Base-by-base conservation (phyloP, 1,140 invertebrate species). In the Leptonema lineaticorne region DNA sequence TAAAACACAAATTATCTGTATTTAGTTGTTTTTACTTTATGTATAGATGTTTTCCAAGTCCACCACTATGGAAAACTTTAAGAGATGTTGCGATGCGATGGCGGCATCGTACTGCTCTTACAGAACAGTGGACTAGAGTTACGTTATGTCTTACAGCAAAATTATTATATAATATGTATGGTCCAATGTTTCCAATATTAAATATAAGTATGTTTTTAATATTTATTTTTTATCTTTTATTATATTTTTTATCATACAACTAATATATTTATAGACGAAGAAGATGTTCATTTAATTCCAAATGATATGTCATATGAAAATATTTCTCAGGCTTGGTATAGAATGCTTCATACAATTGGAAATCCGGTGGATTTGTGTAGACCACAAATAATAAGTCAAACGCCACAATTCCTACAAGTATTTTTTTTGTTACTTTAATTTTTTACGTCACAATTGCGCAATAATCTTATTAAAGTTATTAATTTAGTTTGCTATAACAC, bases 41-140 rank as follows among this genome's bases (percentile, higher is more conserved):
- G 30, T 93, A 87, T 57, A 89, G 90, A 62, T 96, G 91, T 78
- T 86, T 85, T 82, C 96, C 95, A 11, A 92, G 94, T 4, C 95
- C 96, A 9, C 92, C 94, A 6, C 82, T 97, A 71, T 98, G 96
- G 96, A 95, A 96, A 80, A 98, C 96, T 2, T 84, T 99, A 66
- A 86, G 94, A 74, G 94, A 97, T 80, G 92, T 95, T 72, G 96
- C 94, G 78, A 85, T 92, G 70, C 90, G 90, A 74, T 98, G 95
- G 95, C 84, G 96, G 11, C 96, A 99, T 82, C 88, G 96, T 68
- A 85, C 93, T 50, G 92, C 93, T 45, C 84, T 99, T 0, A 89
- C 97, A 6, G 92, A 95, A 76, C 95, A 98, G 78, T 99, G 96
- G 96, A 94, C 95, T 79, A 86, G 94, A 58, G 92, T 97, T 11